phyloP scores from a whole-genome alignment of 2,888 invertebrate genomes.

The Barypeithes pellucidus region DNA sequence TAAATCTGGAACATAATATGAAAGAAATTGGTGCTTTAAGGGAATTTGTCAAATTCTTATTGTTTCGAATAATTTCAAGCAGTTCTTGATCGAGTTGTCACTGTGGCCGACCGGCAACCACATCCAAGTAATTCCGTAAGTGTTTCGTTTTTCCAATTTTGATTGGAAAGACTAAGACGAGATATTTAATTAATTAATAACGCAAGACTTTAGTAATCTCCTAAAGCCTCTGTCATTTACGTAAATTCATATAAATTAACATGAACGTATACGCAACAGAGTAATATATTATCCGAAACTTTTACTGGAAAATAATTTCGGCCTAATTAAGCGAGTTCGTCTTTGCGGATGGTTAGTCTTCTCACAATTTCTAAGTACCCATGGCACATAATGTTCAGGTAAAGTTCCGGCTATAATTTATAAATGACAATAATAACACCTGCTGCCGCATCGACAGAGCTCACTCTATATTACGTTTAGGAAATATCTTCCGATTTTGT shows the following conservation, averaged over 20 bases:
- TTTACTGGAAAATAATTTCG: conserved; percentile 44
- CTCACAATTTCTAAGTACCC: conserved; percentile 51
- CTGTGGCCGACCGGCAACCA: too few species aligned
- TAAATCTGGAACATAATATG: too few species aligned
- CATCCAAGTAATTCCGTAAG: too few species aligned
- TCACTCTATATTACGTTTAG: conserved; percentile 45
- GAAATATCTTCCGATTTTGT: conserved; percentile 37
- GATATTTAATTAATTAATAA: too few species aligned
- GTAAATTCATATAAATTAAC: conserved; percentile 4
- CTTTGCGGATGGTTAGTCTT: conserved; percentile 50
- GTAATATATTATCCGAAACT: conserved; percentile 48
- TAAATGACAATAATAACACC: conserved; percentile 70
- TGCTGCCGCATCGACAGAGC: conserved; percentile 64
- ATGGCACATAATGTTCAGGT: conserved; percentile 66
- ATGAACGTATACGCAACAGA: conserved; percentile 26
- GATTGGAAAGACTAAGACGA: too few species aligned
- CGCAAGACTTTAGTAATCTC: background rate
- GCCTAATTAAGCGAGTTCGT: conserved; percentile 50
- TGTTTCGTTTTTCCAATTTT: too few species aligned
- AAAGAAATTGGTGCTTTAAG: too few species aligned
- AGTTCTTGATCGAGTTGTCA: too few species aligned
- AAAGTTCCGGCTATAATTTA: conserved; percentile 70
- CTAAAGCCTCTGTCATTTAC: background rate
- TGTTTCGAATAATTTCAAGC: too few species aligned
- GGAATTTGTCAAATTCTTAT: too few species aligned